Evolutionary conservation across 2,888 invertebrate species (phyloP).

Genomic region (Camponotus fellah): DNA sequence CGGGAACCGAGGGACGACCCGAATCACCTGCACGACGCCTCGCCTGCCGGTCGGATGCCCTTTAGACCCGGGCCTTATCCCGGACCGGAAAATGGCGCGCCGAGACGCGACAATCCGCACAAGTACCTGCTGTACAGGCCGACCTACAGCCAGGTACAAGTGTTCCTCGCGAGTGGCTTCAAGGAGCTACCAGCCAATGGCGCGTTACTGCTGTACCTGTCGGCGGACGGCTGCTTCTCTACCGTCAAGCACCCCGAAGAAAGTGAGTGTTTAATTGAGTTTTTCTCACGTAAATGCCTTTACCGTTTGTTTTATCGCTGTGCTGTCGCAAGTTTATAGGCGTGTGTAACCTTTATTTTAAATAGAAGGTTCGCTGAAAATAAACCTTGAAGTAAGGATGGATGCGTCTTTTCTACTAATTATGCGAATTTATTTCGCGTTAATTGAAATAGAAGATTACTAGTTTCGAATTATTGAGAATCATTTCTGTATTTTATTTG

Average conservation of each 20-base stretch:
- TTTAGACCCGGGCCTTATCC: conserved; percentile 87
- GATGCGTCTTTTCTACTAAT: conserved; percentile 25
- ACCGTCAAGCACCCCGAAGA: conserved; percentile 95
- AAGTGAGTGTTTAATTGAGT: conserved; percentile 88
- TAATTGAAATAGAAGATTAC: neutral
- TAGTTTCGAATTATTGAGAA: conserved; percentile 12
- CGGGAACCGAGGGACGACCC: conserved; percentile 95
- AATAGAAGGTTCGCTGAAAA: conserved; percentile 23
- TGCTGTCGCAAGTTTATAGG: conserved; percentile 29
- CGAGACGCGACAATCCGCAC: conserved; percentile 96
- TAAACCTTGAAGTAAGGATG: conserved; percentile 9
- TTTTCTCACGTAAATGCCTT: neutral
- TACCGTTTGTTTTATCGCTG: conserved; percentile 58
- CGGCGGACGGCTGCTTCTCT: conserved; percentile 96
- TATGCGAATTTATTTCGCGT: neutral
- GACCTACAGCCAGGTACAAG: conserved; percentile 96
- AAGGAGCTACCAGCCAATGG: conserved; percentile 97
- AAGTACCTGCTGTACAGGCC: conserved; percentile 98
- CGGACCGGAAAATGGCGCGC: conserved; percentile 90
- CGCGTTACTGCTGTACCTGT: conserved; percentile 96
- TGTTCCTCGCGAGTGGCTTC: conserved; percentile 96
- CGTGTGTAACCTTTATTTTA: conserved; percentile 21
- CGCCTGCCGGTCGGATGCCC: conserved; percentile 90
- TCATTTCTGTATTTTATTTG: conserved; percentile 3
- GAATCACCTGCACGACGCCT: conserved; percentile 91